A percentile compares a stretch with the other conserved stretches of the same genome.
These are phyloP conservation scores for Lerista edwardsae DNA, from an alignment of 2,797 vertebrate genomes.

Conservation along the genomic window DNA sequence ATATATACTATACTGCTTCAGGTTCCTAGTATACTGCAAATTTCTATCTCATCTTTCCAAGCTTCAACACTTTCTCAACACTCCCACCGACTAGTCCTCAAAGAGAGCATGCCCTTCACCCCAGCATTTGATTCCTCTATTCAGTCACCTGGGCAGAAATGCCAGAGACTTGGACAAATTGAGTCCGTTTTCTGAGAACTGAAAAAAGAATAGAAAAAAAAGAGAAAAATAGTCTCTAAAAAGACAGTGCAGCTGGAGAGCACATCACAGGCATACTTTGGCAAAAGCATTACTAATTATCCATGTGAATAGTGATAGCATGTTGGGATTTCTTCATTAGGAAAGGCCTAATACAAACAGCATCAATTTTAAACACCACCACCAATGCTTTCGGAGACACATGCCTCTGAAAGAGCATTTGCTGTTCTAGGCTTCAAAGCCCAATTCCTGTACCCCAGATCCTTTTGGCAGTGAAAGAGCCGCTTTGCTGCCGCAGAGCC, in stretches of 20 bases:
- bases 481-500: neutral
- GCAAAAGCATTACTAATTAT: neutral
- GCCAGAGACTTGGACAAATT: neutral
- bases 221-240: neutral
- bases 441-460: neutral
- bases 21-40: too few species aligned
- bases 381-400: too few species aligned
- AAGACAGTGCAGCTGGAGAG: neutral
- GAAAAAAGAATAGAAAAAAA: accelerated
- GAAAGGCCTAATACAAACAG: neutral
- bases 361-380: too few species aligned
- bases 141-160: neutral
- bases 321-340: neutral
- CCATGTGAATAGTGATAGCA: neutral
- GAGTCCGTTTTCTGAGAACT: neutral
- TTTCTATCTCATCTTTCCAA: too few species aligned
- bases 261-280: neutral
- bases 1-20: too few species aligned
- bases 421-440: neutral
- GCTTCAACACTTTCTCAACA: neutral
- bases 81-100: neutral
- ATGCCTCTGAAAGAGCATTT: neutral
- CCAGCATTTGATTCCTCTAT: neutral
- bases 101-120: neutral
- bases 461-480: neutral